Evolutionary conservation across 2,888 invertebrate species (phyloP), one percentile per base, ranked within the genome.

Genomic region (Drosophila lutescens): DNA sequence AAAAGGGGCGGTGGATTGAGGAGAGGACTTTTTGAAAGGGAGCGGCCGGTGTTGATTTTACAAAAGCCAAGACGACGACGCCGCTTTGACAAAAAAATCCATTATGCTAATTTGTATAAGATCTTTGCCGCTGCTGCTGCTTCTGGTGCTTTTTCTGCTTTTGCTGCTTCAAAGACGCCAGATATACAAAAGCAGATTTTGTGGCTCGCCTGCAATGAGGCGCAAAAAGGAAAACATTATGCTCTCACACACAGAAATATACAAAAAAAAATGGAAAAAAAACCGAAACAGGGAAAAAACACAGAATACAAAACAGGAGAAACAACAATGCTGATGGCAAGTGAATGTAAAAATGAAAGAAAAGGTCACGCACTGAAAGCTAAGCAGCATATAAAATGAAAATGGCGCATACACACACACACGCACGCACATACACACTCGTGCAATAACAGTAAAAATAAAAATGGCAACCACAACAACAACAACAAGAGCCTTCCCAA

Each of bases 311-410:
- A 80, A 77, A 61, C 60, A 74, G 47, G 69, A 66, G 44, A 49
- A 59, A 74, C 54, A 63, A 66, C 62, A 68, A 67, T 66, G 57
- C 49, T 62, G 66, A 56, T 68, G 68, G 74, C 54, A 73, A 76
- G 72, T 68, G 72, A 76, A 76, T 67, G 67, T 63, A 74, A 76
- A 86, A 87, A 79, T 80, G 69, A 77, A 85, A 76, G 86, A 88
- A 85, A 86, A 85, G 88, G 85, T 85, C 85, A 86, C 81, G 88
- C 88, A 88, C 88, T 78, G 73, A 88, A 73, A 80, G 80, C 86
- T 87, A 88, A 85, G 80, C 80, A 88, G 84, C 84, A 85, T 79
- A 80, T 83, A 80, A 85, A 79, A 79, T 78, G 76, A 71, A 76
- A 76, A 79, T 86, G 73, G 74, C 65, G 67, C 66, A 65, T 50